These are phyloP conservation scores for Zosterops japonicus DNA, from an alignment of 2,113 vertebrate species.

Conservation along the genomic window DNA sequence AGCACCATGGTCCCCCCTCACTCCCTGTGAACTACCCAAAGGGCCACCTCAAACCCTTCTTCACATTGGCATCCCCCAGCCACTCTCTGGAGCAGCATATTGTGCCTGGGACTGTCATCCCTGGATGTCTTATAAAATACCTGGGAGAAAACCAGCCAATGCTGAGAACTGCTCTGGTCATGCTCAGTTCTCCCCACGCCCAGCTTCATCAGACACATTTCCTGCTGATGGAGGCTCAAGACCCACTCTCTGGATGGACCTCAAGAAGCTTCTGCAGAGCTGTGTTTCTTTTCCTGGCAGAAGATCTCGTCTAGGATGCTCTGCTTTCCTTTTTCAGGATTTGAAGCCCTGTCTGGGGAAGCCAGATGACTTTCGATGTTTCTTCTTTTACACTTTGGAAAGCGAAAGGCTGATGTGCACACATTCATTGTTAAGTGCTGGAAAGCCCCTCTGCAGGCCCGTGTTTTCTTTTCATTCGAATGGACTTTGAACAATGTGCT, in stretches of 20 bases:
- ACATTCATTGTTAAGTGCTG: neutral
- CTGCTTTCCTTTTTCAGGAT: neutral
- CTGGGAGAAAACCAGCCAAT: neutral
- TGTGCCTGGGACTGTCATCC: neutral
- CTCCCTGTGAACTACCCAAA: neutral
- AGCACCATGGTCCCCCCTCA: accelerated
- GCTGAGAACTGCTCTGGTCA: neutral
- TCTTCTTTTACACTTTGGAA: neutral
- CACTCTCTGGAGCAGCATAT: neutral
- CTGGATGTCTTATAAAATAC: neutral
- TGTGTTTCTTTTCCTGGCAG: neutral
- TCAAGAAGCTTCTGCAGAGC: neutral
- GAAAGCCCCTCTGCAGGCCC: neutral
- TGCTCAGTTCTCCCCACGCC: neutral
- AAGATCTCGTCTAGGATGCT: neutral
- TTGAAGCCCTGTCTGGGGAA: neutral
- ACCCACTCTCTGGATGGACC: neutral
- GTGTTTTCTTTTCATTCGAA: neutral
- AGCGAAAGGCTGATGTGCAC: neutral
- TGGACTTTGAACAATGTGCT: neutral
- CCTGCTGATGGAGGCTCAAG: neutral
- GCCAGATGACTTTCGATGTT: neutral
- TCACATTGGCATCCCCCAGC: neutral
- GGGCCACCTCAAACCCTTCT: neutral
- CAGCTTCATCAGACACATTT: neutral